Evolutionary conservation across 2,888 invertebrate genomes (phyloP), one percentile per base, ranked within the genome.

Genomic region (Muscina levida): DNA sequence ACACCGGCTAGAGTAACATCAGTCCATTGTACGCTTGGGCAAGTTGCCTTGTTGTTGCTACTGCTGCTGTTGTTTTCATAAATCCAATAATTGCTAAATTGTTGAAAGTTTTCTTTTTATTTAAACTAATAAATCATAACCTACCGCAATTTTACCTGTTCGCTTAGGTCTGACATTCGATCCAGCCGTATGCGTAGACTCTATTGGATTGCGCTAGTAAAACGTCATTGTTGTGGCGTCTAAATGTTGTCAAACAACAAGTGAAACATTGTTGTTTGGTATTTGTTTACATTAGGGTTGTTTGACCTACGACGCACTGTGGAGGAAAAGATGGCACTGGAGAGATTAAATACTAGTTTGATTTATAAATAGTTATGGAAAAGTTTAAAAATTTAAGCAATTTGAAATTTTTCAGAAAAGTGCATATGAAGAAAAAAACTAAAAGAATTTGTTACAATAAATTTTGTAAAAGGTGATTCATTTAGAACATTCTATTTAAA

Each of bases 51-150:
- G 71, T 66, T 66, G 26, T 24, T 76, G 44, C 48, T 71, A 65
- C 46, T 71, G 56, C 62, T 42, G 39, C 42, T 62, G 39, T 17
- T 19, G 19, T 62, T 62, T 62, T 13, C 42, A 17, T 22, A 62
- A 62, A 37, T 39, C 72, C 72, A 72, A 72, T 74, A 74, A 74
- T 77, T 77, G 66, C 70, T 44, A 65, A 65, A 53, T 70, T 68
- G 68, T 57, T 75, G 53, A 75, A 75, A 75, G 68, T 70, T 68
- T 59, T 62, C 46, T 57, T 19, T 19, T 72, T 59, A 37, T 46
- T 62, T 72, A 66, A 57, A 59, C 65, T 56, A 62, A 75, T 70
- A 76, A 70, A 76, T 70, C 53, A 70, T 70, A 76, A 70, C 75
- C 70, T 76, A 51, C 70, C 75, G 44, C 70, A 76, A 76, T 66